Evolutionary conservation across 2,888 invertebrate species (phyloP), one percentile per base, ranked within the genome.

Genomic region (Eudemis profundana): DNA sequence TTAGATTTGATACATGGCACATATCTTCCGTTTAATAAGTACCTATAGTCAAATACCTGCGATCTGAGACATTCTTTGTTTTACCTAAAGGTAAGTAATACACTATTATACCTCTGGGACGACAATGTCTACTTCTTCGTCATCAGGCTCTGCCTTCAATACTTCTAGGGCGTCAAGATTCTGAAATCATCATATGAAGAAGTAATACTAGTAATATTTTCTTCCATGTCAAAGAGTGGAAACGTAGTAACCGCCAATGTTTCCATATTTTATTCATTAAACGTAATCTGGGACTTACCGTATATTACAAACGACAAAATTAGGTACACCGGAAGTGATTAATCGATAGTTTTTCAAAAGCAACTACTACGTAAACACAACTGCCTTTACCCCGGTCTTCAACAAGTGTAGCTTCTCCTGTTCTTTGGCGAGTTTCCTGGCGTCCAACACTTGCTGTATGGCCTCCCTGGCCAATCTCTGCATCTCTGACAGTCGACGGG

Each of bases 341-440:
- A n/a, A n/a, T n/a, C n/a, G n/a, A n/a, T n/a, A 44, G 17, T 36
- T 36, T 36, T 36, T 12, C 33, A 12, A 12, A 12, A 3, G 3
- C 8, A 36, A 12, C 33, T 10, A 7, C n/a, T 5, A 40, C 38
- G 14, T 4, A 19, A 4, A 12, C 12, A 42, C 19, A 5, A 42
- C 74, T n/a, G n/a, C n/a, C n/a, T 83, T 76, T 70, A 89, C 91
- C 0, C 90, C 89, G 69, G 80, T 69, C 72, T 86, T 90, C 10
- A 92, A 71, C 0, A 87, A 72, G 0, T 85, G 78, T 40, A 92
- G 63, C 63, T 82, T 86, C 0, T 68, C 70, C 2, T 78, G 75
- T 67, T 90, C 90, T 38, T 71, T 85, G 0, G 74, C 78, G 1
- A 57, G 60, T 54, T 69, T 78, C 61, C 72, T 84, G 0, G 76